Evolutionary conservation across 2,797 vertebrate genomes (phyloP), one percentile per base, ranked within the genome.

Genomic region (Rhinichthys osculus): DNA sequence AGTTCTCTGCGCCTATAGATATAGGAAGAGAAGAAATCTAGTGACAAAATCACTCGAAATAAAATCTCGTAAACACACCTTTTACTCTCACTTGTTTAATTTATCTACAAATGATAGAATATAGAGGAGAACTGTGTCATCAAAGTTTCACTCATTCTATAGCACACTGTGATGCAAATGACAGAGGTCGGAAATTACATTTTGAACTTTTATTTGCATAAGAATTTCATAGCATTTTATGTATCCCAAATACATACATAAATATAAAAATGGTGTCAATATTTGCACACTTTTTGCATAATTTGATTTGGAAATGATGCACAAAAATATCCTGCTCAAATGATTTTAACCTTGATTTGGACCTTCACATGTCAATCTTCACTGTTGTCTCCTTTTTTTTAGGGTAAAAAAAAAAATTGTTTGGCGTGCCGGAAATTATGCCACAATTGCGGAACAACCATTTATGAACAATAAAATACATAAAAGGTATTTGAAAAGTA

Each of bases 11-110:
- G 44, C 33, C 77, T 72, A 69, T 72, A 73, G 71, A 76, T 59
- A 83, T 42, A 73, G 38, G 59, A 14, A 33, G 5, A 79, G 38
- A 85, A 71, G 11, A 87, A 62, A 72, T 76, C 70, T 77, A 62
- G 57, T 85, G 82, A 74, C 42, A 69, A 47, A 73, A 85, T 44
- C 33, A 66, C n/a, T 78, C 17, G 14, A 50, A 16, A 50, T 50
- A 13, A 23, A 79, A 33, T n/a, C 16, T 52, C 44, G 17, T 19
- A 33, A 74, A 33, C 2, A 52, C 19, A 35, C 4, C 13, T 76
- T 35, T 52, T 5, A 52, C 44, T 52, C 44, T 47, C 44, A 47
- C 16, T 52, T 19, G 16, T 19, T 73, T 17, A 10, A 74, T 33
- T 50, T 19, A 74, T 74, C 16, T 74, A 5, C 27, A 50, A 50